Evolutionary conservation across 2,797 vertebrate species (phyloP), one percentile per base, ranked within the genome.

Genomic region (Hydrolagus colliei): DNA sequence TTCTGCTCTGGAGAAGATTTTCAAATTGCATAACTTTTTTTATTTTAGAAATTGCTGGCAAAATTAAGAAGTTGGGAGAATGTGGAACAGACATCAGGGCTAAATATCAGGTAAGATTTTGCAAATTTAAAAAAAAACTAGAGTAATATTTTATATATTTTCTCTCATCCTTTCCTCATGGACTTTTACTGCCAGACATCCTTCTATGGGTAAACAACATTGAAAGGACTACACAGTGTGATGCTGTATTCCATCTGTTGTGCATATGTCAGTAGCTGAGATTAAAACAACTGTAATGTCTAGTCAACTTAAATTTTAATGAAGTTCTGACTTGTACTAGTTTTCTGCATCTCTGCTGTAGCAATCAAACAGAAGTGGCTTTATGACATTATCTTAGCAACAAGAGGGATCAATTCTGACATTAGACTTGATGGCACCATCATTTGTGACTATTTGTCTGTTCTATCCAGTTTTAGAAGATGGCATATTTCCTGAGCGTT

Each of bases 31-130:
- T 41, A 89, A 63, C 90, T 52, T 88, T 87, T 87, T 91, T 52
- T 73, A 0, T 86, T 88, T 62, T 86, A 99, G 97, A 96, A 93
- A 90, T 88, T 97, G 86, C 87, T 91, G 73, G 91, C 91, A 75
- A 97, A 96, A 89, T 90, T 99, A 72, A 93, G 95, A 87, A 93
- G 91, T 88, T 99, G 97, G 98, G 97, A 98, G 89, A 96, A 92
- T 73, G 89, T 97, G 87, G 95, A 96, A 5, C 95, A 96, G 86
- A 93, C 88, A 67, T 95, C 94, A 41, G 97, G 96, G 88, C 92
- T 98, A 87, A 96, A 93, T 89, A 97, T 98, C 91, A 96, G 95
- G 98, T 98, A 90, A 87, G 95, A 52, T 71, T n/a, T 27, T 84
- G 52, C 16, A 18, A 41, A 41, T 5, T 20, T 52, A 20, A 84